These are phyloP conservation scores for Belgica antarctica DNA, from an alignment of 2,888 invertebrate species.

Conservation along the genomic window DNA sequence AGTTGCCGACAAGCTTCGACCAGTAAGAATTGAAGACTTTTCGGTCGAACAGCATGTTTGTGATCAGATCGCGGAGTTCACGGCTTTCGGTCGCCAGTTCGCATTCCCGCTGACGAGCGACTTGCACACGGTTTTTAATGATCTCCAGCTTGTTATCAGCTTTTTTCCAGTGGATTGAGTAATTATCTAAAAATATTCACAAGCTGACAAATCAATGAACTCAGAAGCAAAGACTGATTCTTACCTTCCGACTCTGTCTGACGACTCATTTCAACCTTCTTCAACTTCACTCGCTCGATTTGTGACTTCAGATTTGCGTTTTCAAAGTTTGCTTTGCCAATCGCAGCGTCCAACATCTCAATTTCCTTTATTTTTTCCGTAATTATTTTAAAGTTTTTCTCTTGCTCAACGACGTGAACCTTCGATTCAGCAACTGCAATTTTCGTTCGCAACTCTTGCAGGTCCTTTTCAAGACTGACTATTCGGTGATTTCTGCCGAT, in stretches of 20 bases:
- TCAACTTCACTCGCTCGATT: constrained; percentile 50
- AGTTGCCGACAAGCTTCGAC: constrained; percentile 50
- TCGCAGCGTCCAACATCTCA: constrained; percentile 50
- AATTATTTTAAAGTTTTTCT: constrained; percentile 48
- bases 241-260: constrained; percentile 50
- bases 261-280: constrained; percentile 51
- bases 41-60: constrained; percentile 50
- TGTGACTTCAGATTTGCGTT: constrained; percentile 51
- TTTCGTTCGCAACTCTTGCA: constrained; percentile 50
- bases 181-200: background rate
- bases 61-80: constrained; percentile 49
- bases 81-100: constrained; percentile 51
- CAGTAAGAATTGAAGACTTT: constrained; percentile 52
- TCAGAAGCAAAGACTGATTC: background rate
- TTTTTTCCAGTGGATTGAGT: constrained; percentile 47
- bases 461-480: constrained; percentile 47
- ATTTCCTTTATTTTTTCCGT: constrained; percentile 52
- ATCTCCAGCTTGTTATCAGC: constrained; percentile 50
- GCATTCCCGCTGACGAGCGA: constrained; percentile 52
- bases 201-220: background rate
- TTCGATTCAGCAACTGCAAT: constrained; percentile 52
- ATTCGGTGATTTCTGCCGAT: constrained; percentile 42
- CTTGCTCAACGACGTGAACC: constrained; percentile 49
- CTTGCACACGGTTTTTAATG: constrained; percentile 52
- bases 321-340: constrained; percentile 50